Evolutionary conservation across 2,797 vertebrate species (phyloP).

Genomic region (Hypotaenidia philippensis): DNA sequence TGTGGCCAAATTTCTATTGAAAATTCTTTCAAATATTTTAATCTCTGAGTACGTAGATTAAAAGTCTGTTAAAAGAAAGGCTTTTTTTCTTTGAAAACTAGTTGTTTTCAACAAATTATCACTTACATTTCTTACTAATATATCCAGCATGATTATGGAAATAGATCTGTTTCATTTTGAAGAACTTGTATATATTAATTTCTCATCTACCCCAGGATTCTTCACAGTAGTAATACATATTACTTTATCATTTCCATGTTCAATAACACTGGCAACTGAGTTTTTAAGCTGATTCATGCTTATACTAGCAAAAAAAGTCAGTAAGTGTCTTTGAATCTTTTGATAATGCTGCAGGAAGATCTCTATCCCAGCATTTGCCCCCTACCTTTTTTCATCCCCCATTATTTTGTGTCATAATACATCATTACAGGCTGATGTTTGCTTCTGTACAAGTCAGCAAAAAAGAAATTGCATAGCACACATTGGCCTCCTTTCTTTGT

Average conservation of each 20-base stretch:
- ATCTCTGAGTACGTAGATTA: neutral
- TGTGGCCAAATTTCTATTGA: neutral
- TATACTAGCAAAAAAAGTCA: neutral
- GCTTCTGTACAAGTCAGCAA: constrained; percentile 70
- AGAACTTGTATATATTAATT: constrained; percentile 24
- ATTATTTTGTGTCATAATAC: constrained; percentile 73
- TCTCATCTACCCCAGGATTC: constrained; percentile 31
- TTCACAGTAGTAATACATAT: constrained; percentile 2
- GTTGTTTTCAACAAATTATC: neutral
- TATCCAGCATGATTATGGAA: neutral
- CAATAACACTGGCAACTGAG: constrained; percentile 46
- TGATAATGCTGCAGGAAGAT: constrained; percentile 52
- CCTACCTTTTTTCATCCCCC: neutral
- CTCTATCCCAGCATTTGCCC: constrained; percentile 23
- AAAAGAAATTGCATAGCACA: constrained; percentile 50
- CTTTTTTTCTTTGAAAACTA: neutral
- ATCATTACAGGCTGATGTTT: constrained; percentile 65
- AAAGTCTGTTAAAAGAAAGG: neutral
- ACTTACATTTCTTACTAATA: neutral
- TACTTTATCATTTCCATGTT: constrained; percentile 24
- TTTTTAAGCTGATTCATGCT: constrained; percentile 62
- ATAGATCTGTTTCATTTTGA: neutral
- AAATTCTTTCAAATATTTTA: neutral
- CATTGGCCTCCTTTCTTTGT: constrained; percentile 47
- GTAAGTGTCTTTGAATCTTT: constrained; percentile 64